A percentile compares a stretch with the other conserved stretches of the same genome.
phyloP scores from a whole-genome alignment of 2,888 invertebrate species.

The Magallana nippona region DNA sequence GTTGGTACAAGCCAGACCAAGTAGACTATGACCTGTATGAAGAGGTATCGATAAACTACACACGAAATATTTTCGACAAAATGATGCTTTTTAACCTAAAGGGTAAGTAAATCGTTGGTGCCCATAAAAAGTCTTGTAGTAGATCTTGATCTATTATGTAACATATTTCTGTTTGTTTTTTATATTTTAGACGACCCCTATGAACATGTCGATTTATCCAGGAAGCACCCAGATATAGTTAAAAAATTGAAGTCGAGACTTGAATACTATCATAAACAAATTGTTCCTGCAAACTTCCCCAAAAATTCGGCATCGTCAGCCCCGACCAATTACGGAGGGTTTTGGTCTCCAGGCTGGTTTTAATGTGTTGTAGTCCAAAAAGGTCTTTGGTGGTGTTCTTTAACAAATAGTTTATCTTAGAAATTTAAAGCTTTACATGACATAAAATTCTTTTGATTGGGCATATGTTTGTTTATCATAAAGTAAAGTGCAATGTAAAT shows the following conservation, averaged over 20 bases:
- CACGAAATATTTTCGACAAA: background rate
- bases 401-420: too few relatives aligned
- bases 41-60: background rate
- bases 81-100: slow-evolving; percentile 41
- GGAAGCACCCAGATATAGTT: slow-evolving; percentile 52
- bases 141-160: too few relatives aligned
- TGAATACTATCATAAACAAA: slow-evolving; percentile 49
- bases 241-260: slow-evolving; percentile 50
- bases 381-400: too few relatives aligned
- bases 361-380: slow-evolving; percentile 30
- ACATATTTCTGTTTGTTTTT: background rate
- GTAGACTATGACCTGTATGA: slow-evolving; percentile 26
- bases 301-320: slow-evolving; percentile 44
- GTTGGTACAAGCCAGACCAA: slow-evolving; percentile 67
- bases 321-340: slow-evolving; percentile 57
- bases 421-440: too few relatives aligned
- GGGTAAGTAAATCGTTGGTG: slow-evolving; percentile 4
- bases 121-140: too few relatives aligned
- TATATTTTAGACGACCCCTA: slow-evolving; percentile 60
- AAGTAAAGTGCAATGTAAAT: too few relatives aligned
- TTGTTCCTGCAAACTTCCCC: slow-evolving; percentile 57
- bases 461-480: too few relatives aligned
- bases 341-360: slow-evolving; percentile 67
- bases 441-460: too few relatives aligned
- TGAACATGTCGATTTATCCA: slow-evolving; percentile 59